Base-by-base conservation (phyloP, 1,140 invertebrate genomes). In the Listronotus oregonensis region DNA sequence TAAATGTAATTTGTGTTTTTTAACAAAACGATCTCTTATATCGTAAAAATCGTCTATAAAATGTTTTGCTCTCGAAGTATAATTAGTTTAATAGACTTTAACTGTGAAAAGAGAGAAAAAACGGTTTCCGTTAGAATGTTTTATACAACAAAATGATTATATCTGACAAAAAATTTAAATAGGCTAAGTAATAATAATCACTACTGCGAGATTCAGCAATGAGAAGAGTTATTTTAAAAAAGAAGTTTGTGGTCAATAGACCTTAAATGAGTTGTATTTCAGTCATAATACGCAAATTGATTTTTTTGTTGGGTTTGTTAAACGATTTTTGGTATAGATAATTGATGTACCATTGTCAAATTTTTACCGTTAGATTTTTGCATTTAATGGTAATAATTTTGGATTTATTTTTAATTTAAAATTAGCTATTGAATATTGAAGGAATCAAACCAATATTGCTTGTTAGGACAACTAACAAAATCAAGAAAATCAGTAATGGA, bases 71-170 rank as follows among this genome's bases (percentile, higher is more conserved):
- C 34, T 39, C n/a, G 18, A 50, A 15, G 21, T 21, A 40, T 54
- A 54, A 54, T 54, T 54, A 39, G n/a, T 54, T 54, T 54, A 54
- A 54, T 54, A 54, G 21, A 54, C 12, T 54, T 32, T 14, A 39
- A 39, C 32, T 54, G 14, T 34, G 51, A 54, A 54, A 39, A 39
- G 51, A 39, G 37, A 31, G 18, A 31, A 51, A 39, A 27, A 54
- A 37, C 12, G 12, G 37, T 32, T 54, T 14, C 51, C 51, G 51
- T 54, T 54, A 54, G 51, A 54, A 27, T 14, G 15, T 27, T 54
- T 54, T 39, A 54, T 40, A 40, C 21, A 39, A 54, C 32, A 21
- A 54, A 54, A 39, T 40, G 51, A 54, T 34, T 54, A 37, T 54
- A 15, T 39, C 51, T 18, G 7, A 12, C 15, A 50, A 21, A 27